Conservation (phyloP, 2,113 vertebrate genomes). For the Cyanoderma ruficeps region DNA sequence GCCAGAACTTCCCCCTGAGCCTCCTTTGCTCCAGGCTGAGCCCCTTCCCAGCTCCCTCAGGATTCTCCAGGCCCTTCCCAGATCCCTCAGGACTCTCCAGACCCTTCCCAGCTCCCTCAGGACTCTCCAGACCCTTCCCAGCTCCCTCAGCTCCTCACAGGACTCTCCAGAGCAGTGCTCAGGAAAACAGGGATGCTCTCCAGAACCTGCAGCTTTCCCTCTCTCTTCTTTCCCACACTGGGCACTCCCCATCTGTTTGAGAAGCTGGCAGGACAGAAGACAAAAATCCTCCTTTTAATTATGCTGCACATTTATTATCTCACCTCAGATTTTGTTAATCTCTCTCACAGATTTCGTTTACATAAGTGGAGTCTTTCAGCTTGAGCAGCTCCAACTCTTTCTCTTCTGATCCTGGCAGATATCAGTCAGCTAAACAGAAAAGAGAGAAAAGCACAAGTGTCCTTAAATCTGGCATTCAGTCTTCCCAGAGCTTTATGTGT, state of each 20-base stretch:
- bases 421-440: slow-evolving; percentile 45
- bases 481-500: not conserved
- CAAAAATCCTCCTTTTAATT: not conserved
- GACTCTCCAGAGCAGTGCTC: not conserved
- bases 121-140: no score
- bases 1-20: not conserved
- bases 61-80: not conserved
- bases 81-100: not conserved
- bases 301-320: not conserved
- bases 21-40: not conserved
- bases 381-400: not conserved
- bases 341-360: slow-evolving; percentile 2
- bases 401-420: slow-evolving; percentile 18
- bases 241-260: not conserved
- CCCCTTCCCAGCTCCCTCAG: not conserved
- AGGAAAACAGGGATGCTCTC: not conserved
- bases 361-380: slow-evolving; percentile 34
- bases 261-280: not conserved
- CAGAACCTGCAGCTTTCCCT: not conserved
- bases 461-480: slow-evolving; percentile 19
- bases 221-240: not conserved
- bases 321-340: not conserved
- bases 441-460: slow-evolving; percentile 24
- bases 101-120: no score
- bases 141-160: not conserved